A percentile compares a stretch with the other conserved stretches of the same genome.
phyloP scores from a whole-genome alignment of 2,888 invertebrate species.

The Stenodera caucasica region DNA sequence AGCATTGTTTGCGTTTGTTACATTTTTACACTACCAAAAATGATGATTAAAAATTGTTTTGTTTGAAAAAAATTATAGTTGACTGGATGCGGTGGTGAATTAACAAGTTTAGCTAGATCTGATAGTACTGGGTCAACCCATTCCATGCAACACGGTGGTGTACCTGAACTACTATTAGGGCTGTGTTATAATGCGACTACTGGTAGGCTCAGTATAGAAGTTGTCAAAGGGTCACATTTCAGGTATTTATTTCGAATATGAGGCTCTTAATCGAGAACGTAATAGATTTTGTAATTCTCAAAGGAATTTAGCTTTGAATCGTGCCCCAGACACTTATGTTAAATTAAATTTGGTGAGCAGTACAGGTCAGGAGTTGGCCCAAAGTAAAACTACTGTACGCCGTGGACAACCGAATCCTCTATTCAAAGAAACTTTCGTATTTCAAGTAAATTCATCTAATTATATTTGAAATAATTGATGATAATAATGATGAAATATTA shows the following conservation, averaged over 20 bases:
- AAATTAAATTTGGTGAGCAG: conserved; percentile 90
- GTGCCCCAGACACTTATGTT: conserved; percentile 92
- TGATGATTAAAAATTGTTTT: too few relatives aligned
- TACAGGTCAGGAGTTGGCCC: conserved; percentile 89
- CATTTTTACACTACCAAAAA: too few relatives aligned
- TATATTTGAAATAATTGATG: too few relatives aligned
- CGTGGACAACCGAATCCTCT: conserved; percentile 94
- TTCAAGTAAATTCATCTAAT: too few relatives aligned
- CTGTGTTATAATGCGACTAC: conserved; percentile 92
- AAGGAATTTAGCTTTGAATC: conserved; percentile 74
- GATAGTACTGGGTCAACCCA: conserved; percentile 94
- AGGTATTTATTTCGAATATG: too few relatives aligned
- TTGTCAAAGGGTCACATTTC: conserved; percentile 76
- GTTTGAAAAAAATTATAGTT: too few relatives aligned
- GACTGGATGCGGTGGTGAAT: conserved; percentile 62
- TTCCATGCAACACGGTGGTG: conserved; percentile 86
- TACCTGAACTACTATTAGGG: conserved; percentile 86
- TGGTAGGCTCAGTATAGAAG: conserved; percentile 90
- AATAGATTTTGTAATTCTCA: conserved; percentile 46
- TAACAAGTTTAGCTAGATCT: conserved; percentile 81
- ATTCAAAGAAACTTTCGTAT: conserved; percentile 95
- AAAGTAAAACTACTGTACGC: conserved; percentile 89
- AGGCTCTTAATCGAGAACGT: too few relatives aligned
- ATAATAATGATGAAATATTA: background rate
- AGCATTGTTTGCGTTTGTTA: too few relatives aligned